phyloP scores from a whole-genome alignment of 2,797 vertebrate genomes.

The Sebastes minor region DNA sequence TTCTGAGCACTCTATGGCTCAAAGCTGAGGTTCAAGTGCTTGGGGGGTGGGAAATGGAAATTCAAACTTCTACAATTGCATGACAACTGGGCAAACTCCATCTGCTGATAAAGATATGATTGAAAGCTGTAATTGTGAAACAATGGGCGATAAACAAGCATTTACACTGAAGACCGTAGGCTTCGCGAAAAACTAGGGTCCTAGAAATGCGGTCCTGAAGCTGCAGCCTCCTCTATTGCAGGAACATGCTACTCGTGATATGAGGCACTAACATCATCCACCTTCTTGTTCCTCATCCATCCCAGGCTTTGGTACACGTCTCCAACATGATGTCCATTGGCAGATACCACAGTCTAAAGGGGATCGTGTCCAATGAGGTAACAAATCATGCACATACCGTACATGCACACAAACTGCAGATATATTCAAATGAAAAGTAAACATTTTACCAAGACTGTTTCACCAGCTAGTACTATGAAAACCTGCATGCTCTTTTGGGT shows the following conservation, averaged over 20 bases:
- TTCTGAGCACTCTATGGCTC: background rate
- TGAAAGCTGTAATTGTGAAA: background rate
- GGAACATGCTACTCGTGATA: accelerated
- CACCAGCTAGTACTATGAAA: background rate
- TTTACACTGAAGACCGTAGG: too few species aligned
- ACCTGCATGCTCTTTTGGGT: background rate
- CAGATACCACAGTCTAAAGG: constrained; percentile 52
- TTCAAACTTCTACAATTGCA: background rate
- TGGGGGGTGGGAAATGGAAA: background rate
- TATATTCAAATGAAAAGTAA: background rate
- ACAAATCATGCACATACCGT: background rate
- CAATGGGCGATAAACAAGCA: too few species aligned
- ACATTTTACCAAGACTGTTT: background rate
- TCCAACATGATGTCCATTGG: constrained; percentile 67
- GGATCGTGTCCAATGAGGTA: constrained; percentile 70
- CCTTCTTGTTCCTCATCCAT: background rate
- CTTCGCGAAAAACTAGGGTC: too few species aligned
- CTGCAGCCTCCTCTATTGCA: too few species aligned
- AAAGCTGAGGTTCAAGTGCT: background rate
- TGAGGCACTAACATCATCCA: background rate
- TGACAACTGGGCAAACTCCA: background rate
- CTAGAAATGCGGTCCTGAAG: too few species aligned
- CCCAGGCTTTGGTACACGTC: constrained; percentile 70
- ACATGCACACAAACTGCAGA: background rate
- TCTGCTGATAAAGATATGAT: background rate